Conservation (phyloP, 2,888 invertebrate species). For the Morpho helenor region DNA sequence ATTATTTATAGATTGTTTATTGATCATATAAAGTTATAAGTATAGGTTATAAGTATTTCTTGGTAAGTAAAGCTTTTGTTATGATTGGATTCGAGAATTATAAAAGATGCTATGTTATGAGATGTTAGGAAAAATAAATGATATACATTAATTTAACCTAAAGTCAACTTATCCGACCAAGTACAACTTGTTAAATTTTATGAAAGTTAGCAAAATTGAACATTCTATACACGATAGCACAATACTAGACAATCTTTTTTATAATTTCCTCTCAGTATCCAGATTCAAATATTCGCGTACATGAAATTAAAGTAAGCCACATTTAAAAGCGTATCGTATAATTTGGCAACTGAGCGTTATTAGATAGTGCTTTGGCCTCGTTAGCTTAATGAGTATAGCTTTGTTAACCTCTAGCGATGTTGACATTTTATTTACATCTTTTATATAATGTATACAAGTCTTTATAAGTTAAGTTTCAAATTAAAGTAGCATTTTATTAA, state of each 20-base stretch:
- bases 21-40: no score
- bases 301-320: slow-evolving; percentile 68
- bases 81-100: no score
- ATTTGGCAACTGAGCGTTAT: slow-evolving; percentile 76
- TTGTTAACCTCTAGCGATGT: slow-evolving; percentile 60
- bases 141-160: no score
- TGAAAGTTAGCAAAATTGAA: not conserved
- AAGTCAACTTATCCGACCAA: no score
- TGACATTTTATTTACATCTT: not conserved
- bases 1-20: no score
- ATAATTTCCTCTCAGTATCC: slow-evolving; percentile 11
- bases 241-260: slow-evolving; percentile 3
- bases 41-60: no score
- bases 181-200: not conserved
- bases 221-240: not conserved
- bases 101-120: no score
- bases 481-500: no score
- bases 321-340: slow-evolving; percentile 69
- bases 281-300: slow-evolving; percentile 41
- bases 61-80: no score
- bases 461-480: not conserved
- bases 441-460: not conserved
- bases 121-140: no score
- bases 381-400: slow-evolving; percentile 69
- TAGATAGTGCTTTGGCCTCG: slow-evolving; percentile 73